Base-by-base conservation (phyloP, 2,888 invertebrate genomes). In the Zhuqinia jingwanae region DNA sequence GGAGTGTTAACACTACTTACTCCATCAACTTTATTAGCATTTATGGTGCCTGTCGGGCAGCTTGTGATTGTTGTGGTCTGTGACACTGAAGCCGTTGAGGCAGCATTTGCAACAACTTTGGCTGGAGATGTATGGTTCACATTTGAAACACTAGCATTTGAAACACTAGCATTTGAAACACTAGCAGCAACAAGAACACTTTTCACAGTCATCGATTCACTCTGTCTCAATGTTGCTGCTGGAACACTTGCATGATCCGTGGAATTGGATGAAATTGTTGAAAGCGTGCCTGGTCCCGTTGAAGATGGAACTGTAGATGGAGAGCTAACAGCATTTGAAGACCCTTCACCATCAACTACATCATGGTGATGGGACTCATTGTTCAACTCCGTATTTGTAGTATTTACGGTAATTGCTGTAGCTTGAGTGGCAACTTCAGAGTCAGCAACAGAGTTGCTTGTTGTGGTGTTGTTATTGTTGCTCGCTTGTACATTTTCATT, bases 401-500 rank as follows among this genome's bases (percentile, higher is more conserved):
- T 68, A 22, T 25, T 87, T n/a, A 84, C 83, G 0, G 87, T 83
- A 2, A 84, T 84, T 36, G 84, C 76, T 0, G 87, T 87, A 13
- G 85, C 70, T 42, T 87, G 87, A 8, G 80, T 77, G 10, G 77
- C 84, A 3, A 75, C 76, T 75, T 83, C 87, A 30, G 56, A 76
- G 22, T 78, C 78, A 15, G 83, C 42, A 3, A 58, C 80, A 8
- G 84, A 47, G 45, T 84, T 87, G 36, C 70, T 82, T 0, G 87
- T 25, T 6, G 50, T 63, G 8, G 75, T 17, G 27, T 73, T 75
- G n/a, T 63, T 82, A 22, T 73, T 82, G 20, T 56, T 75, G 13
- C 80, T 85, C 27, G 88, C 80, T n/a, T 89, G 79, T 5, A 88
- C 87, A 56, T 82, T 89, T 60, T 90, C 91, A 79, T 88, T 90